A percentile compares a stretch with the other conserved stretches of the same genome.
Conservation (phyloP, 2,888 invertebrate species). For the Xestia c-nigrum region DNA sequence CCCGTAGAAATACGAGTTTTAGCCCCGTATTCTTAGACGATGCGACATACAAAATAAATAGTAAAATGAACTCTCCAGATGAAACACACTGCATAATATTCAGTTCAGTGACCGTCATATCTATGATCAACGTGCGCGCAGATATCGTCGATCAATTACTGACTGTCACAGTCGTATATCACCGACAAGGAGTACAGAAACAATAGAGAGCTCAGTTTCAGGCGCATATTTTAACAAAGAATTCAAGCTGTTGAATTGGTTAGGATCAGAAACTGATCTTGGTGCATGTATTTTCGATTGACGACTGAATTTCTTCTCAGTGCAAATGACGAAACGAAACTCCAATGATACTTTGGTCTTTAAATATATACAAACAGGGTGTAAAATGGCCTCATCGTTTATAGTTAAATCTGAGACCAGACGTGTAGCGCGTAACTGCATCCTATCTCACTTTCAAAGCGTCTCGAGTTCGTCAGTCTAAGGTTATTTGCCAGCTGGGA, state of each 20-base stretch:
- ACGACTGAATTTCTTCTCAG: neutral
- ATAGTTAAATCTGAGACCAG: neutral
- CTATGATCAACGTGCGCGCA: constrained; percentile 63
- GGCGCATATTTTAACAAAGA: neutral
- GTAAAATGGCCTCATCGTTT: neutral
- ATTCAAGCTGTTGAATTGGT: neutral
- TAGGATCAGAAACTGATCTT: neutral
- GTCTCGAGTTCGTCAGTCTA: neutral
- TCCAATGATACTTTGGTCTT: neutral
- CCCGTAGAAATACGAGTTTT: too few species aligned
- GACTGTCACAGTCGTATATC: constrained; percentile 76
- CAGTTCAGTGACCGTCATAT: constrained; percentile 66
- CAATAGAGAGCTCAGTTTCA: constrained; percentile 17
- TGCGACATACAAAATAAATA: constrained; percentile 43
- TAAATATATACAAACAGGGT: neutral
- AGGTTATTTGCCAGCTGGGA: neutral
- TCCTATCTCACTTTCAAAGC: neutral
- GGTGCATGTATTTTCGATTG: neutral
- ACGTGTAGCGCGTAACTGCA: neutral
- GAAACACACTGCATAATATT: constrained; percentile 53
- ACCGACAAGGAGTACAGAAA: constrained; percentile 45
- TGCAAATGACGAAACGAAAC: neutral
- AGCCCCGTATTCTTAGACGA: constrained; percentile 32
- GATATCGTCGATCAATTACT: constrained; percentile 82
- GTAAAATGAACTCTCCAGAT: constrained; percentile 42